Evolutionary conservation across 2,113 vertebrate species (phyloP).

Genomic region (Herpetotheres cachinnans): DNA sequence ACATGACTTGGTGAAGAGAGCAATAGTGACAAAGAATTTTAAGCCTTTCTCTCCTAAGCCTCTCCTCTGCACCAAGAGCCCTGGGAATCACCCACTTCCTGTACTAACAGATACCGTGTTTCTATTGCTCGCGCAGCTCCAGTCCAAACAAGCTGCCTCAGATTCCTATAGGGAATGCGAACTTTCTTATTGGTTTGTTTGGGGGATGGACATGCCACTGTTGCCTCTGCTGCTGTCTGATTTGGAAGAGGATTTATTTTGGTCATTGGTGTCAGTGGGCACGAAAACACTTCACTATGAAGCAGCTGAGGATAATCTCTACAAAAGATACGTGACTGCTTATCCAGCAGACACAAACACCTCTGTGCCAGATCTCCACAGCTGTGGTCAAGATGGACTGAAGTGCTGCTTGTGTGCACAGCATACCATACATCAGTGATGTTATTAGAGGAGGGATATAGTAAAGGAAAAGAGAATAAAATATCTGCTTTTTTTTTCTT

Average conservation of each 20-base stretch:
- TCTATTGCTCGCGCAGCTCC: accelerated
- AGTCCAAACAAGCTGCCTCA: not conserved
- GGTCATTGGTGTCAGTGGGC: not conserved
- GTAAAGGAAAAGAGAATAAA: not conserved
- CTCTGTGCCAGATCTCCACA: constrained; percentile 9
- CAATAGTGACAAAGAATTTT: not conserved
- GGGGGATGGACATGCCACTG: not conserved
- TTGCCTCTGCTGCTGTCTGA: not conserved
- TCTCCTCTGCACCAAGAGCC: not conserved
- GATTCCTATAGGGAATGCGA: not conserved
- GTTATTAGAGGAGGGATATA: not conserved
- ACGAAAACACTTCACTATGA: not conserved
- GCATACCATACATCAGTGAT: accelerated
- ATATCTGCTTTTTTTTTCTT: not conserved
- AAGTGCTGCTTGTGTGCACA: not conserved
- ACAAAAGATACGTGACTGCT: not conserved
- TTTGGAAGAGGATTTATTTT: constrained; percentile 65
- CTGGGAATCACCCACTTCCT: not conserved
- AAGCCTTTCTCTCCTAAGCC: not conserved
- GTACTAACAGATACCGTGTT: not conserved
- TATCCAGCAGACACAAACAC: not conserved
- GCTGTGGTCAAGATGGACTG: not conserved
- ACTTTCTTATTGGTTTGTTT: not conserved
- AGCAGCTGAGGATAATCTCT: constrained; percentile 44
- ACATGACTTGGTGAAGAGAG: not conserved